phyloP scores from a whole-genome alignment of 2,113 vertebrate species.

The Petrocephalus microphthalmus region DNA sequence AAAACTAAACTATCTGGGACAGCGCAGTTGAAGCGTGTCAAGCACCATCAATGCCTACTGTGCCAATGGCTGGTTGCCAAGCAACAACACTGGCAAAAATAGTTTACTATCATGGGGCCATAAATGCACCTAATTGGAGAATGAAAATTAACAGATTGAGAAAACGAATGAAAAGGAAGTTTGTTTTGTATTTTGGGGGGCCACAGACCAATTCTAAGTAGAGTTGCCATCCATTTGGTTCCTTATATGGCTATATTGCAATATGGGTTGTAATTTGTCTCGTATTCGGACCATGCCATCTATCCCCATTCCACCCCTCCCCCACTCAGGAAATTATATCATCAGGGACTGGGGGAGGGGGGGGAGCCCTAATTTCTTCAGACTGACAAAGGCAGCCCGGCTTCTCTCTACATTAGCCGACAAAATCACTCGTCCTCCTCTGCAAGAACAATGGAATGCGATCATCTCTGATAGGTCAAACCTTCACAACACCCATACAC shows the following conservation, averaged over 20 bases:
- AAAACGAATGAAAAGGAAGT: neutral
- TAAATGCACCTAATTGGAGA: slow-evolving; percentile 22
- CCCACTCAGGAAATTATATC: neutral
- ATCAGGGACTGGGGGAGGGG: neutral
- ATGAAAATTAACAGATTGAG: neutral
- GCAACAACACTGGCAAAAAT: slow-evolving; percentile 36
- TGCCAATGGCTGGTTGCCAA: slow-evolving; percentile 40
- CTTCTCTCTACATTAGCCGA: neutral
- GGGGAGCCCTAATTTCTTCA: neutral
- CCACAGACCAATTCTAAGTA: neutral
- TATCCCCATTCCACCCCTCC: neutral
- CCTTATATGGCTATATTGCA: too few relatives aligned
- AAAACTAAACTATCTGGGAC: slow-evolving; percentile 35
- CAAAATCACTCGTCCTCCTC: neutral
- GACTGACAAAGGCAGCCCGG: neutral
- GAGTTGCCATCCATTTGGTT: neutral
- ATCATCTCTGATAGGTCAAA: neutral
- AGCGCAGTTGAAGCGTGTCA: slow-evolving; percentile 35
- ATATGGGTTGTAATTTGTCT: neutral
- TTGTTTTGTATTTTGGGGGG: neutral
- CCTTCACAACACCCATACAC: neutral
- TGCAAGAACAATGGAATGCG: neutral
- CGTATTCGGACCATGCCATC: neutral
- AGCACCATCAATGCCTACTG: slow-evolving; percentile 25
- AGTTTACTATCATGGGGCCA: slow-evolving; percentile 35